A percentile compares a stretch with the other conserved stretches of the same genome.
Evolutionary conservation across 2,113 vertebrate species (phyloP).

Genomic region (Polypterus bichir): DNA sequence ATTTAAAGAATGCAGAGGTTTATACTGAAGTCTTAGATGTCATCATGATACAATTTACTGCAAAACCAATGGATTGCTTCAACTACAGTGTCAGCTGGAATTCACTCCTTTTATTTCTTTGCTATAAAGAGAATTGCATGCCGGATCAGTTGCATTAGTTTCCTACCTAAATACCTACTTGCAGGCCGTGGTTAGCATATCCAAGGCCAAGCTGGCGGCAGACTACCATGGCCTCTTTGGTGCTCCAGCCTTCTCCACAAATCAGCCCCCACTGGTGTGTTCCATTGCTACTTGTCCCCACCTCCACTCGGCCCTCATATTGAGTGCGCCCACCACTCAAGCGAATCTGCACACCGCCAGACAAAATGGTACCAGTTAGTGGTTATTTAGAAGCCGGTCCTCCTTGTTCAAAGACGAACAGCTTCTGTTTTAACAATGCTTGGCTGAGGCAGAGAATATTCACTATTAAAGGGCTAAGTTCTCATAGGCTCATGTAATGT

Average conservation of each 20-base stretch:
- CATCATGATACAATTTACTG: too few relatives aligned
- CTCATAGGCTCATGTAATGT: too few relatives aligned
- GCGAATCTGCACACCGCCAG: constrained; percentile 63
- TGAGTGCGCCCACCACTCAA: constrained; percentile 75
- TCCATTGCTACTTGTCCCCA: constrained; percentile 47
- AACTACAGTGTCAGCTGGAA: too few relatives aligned
- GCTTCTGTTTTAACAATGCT: neutral
- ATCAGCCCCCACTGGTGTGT: constrained; percentile 74
- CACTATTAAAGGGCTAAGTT: too few relatives aligned
- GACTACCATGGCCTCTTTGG: constrained; percentile 72
- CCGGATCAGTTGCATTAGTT: neutral
- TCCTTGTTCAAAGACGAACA: neutral
- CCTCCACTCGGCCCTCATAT: constrained; percentile 83
- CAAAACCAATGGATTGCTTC: too few relatives aligned
- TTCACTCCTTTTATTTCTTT: too few relatives aligned
- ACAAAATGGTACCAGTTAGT: constrained; percentile 14
- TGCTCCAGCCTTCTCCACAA: constrained; percentile 84
- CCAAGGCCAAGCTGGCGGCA: constrained; percentile 89
- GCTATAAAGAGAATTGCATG: neutral
- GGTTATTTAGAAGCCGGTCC: neutral
- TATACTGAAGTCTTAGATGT: too few relatives aligned
- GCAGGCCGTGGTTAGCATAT: constrained; percentile 78
- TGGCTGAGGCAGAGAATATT: neutral
- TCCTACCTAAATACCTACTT: constrained; percentile 59
- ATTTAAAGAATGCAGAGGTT: too few relatives aligned